A percentile compares a stretch with the other conserved stretches of the same genome.
These are phyloP conservation scores for Lissonota sp. DNA, from an alignment of 2,888 invertebrate genomes.

Conservation along the genomic window DNA sequence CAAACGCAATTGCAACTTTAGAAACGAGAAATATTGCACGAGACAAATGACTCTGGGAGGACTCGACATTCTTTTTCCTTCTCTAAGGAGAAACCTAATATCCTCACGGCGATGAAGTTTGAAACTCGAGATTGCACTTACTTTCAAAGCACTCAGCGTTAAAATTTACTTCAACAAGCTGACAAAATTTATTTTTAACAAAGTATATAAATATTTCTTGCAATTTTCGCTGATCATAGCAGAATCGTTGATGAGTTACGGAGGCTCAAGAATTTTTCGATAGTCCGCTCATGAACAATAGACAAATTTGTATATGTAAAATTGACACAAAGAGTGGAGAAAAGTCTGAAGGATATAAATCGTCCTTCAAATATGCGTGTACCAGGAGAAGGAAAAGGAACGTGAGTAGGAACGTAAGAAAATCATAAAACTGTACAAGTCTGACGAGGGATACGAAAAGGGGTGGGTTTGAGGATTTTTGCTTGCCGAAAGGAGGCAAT, in stretches of 20 bases:
- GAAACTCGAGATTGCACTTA: too few species aligned
- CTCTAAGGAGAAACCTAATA: constrained; percentile 64
- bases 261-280: too few species aligned
- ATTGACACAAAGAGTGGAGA: constrained; percentile 63
- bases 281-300: too few species aligned
- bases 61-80: constrained; percentile 33
- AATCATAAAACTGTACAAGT: constrained; percentile 58
- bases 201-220: too few species aligned
- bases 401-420: constrained; percentile 40
- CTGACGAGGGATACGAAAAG: constrained; percentile 36
- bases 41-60: constrained; percentile 44
- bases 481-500: constrained; percentile 42
- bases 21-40: constrained; percentile 10
- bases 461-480: constrained; percentile 36
- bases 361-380: constrained; percentile 16
- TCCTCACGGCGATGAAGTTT: constrained; percentile 39
- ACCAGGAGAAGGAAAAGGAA: constrained; percentile 13
- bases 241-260: too few species aligned
- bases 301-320: constrained; percentile 2
- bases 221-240: too few species aligned
- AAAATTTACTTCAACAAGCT: too few species aligned
- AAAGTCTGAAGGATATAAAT: constrained; percentile 54
- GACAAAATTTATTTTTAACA: too few species aligned
- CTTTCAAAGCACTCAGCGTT: too few species aligned
- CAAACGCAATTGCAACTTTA: constrained; percentile 1